Evolutionary conservation across 2,888 invertebrate species (phyloP).

Genomic region (Lepidocyrtoides sp.): DNA sequence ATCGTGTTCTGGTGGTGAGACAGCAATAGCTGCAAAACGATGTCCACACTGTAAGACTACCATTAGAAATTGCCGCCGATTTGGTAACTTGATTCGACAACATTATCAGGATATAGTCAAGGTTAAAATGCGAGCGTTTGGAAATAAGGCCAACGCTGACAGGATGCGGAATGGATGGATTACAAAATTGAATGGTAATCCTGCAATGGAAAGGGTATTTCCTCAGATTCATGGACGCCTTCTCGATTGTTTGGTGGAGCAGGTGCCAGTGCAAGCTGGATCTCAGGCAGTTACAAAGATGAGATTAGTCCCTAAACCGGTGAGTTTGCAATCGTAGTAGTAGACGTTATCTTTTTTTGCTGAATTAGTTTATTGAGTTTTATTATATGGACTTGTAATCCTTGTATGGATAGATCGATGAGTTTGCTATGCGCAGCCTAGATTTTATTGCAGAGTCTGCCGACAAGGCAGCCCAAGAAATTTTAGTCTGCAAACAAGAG

Average conservation of each 20-base stretch:
- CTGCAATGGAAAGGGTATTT: conserved; percentile 52
- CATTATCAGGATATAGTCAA: conserved; percentile 53
- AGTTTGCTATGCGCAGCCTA: conserved; percentile 67
- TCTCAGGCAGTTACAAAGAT: not conserved
- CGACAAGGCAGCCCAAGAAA: not conserved
- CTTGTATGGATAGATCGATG: too few species aligned
- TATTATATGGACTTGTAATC: too few species aligned
- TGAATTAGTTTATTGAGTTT: not conserved
- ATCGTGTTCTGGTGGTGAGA: not conserved
- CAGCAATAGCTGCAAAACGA: conserved; percentile 48
- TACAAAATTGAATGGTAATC: not conserved
- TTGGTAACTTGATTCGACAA: conserved; percentile 58
- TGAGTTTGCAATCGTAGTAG: not conserved
- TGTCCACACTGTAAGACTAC: conserved; percentile 70
- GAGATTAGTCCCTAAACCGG: not conserved
- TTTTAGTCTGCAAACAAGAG: conserved; percentile 10
- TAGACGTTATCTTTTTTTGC: too few species aligned
- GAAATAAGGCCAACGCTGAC: conserved; percentile 62
- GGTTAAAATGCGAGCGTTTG: conserved; percentile 72
- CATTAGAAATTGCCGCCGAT: conserved; percentile 67
- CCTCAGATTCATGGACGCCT: conserved; percentile 35
- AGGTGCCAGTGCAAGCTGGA: not conserved
- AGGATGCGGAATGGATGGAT: conserved; percentile 63
- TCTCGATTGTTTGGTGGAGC: conserved; percentile 8
- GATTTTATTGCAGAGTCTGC: conserved; percentile 62